Percentiles rank a stretch among this genome's conserved stretches.
Evolutionary conservation across 2,888 invertebrate genomes (phyloP).

Genomic region (Petrophora chlorosata): DNA sequence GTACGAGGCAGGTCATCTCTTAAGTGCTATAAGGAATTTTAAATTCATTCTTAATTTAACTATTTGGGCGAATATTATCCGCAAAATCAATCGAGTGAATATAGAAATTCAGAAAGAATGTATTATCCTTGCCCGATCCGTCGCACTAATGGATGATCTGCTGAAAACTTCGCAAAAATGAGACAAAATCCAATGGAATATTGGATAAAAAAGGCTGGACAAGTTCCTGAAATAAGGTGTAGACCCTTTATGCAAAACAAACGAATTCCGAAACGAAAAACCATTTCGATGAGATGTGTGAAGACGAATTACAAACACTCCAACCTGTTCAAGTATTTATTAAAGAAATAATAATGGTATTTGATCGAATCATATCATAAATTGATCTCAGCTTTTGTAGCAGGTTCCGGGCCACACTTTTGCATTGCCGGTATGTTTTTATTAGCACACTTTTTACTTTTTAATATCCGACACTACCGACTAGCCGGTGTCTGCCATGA

Average conservation of each 20-base stretch:
- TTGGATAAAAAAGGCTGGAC: conserved; percentile 33
- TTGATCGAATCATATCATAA: conserved; percentile 33
- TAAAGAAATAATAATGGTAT: conserved; percentile 32
- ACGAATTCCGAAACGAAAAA: conserved; percentile 28
- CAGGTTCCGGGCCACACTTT: too few relatives aligned
- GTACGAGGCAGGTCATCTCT: conserved; percentile 28
- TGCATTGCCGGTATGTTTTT: too few relatives aligned
- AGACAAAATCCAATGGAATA: conserved; percentile 24
- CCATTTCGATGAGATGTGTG: conserved; percentile 35
- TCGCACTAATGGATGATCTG: background rate
- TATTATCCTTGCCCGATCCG: background rate
- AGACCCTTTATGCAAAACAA: conserved; percentile 26
- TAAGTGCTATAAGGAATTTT: conserved; percentile 28
- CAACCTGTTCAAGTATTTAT: conserved; percentile 18
- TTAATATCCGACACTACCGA: too few relatives aligned
- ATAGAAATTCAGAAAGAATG: background rate
- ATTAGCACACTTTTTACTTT: too few relatives aligned
- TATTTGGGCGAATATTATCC: conserved; percentile 1
- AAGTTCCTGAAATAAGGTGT: conserved; percentile 27
- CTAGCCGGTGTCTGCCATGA: too few relatives aligned
- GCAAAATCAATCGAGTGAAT: background rate
- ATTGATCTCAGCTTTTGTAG: too few relatives aligned
- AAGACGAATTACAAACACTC: conserved; percentile 33
- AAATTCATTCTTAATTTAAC: conserved; percentile 33
- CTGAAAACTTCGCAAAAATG: background rate